Evolutionary conservation across 35 echinoderm and acorn worm genomes (phyloP), one percentile per base, ranked within the genome.

Genomic region (Eucidaris tribuloides): DNA sequence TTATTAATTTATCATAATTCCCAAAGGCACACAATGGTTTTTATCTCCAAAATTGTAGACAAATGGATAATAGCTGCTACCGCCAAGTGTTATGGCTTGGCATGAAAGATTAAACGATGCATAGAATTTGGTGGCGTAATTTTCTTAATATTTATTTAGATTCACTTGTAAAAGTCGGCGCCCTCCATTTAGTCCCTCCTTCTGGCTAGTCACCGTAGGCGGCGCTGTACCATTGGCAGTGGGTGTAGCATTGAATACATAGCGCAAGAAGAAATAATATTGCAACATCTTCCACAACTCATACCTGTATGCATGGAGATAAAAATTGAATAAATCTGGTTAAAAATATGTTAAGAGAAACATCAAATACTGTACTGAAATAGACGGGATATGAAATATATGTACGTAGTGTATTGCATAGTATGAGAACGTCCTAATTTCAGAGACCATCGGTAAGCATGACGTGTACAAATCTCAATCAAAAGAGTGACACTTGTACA

Each of bases 101-200:
- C 68, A 74, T 74, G 68, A 74, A 74, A 74, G 68, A 74, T 74
- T 74, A 74, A 74, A 74, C 68, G 68, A 36, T 74, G 68, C 68
- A 74, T 74, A 74, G 68, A 74, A 74, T 74, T 74, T 74, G 68
- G 68, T 74, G 68, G 68, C 68, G 68, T 74, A 74, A 74, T 74
- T 74, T 74, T 74, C 44, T 64, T 64, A 41, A 74, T 43, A 20
- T 74, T 74, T 74, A 74, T 74, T 74, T 74, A 74, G 68, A 74
- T 74, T 71, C 68, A 74, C 24, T 74, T 74, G n/a, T n/a, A 74
- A 40, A 35, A 11, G 9, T 22, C 40, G 68, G 68, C 68, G 68
- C 68, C 68, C 68, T 74, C 41, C 68, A 74, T 74, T 41, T 74
- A 74, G 68, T 74, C 68, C 44, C 68, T 74, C 68, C 41, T 7